These are phyloP conservation scores for Keiferia lycopersicella DNA, from an alignment of 2,888 invertebrate genomes.

Conservation along the genomic window DNA sequence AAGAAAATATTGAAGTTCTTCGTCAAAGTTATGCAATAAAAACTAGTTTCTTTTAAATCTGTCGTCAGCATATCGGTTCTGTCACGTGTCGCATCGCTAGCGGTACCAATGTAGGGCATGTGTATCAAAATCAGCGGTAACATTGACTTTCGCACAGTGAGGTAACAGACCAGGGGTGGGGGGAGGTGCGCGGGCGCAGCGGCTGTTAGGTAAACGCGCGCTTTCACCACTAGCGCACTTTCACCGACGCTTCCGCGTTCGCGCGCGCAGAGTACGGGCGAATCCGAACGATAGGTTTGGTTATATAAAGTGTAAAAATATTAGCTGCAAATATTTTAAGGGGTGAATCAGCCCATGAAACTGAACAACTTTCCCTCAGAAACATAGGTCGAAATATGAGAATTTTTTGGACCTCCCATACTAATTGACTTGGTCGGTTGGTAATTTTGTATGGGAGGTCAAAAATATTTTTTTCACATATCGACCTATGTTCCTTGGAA, in stretches of 20 bases:
- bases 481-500: too few relatives aligned
- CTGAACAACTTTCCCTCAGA: too few relatives aligned
- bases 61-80: neutral
- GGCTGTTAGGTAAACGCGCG: conserved; percentile 74
- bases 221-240: conserved; percentile 72
- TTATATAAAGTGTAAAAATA: too few relatives aligned
- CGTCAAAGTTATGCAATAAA: neutral
- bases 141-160: conserved; percentile 71
- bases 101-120: conserved; percentile 26
- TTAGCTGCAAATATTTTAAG: too few relatives aligned
- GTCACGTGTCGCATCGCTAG: neutral
- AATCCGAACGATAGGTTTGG: neutral
- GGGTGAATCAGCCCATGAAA: too few relatives aligned
- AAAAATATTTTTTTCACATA: too few relatives aligned
- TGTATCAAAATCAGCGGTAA: conserved; percentile 55
- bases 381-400: too few relatives aligned
- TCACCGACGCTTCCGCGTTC: conserved; percentile 76
- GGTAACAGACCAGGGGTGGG: conserved; percentile 23
- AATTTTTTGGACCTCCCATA: too few relatives aligned
- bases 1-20: neutral
- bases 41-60: neutral
- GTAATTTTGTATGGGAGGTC: too few relatives aligned
- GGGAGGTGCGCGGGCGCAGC: conserved; percentile 53
- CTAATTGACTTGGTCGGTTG: too few relatives aligned
- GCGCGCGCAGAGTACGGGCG: conserved; percentile 42